Conservation (phyloP, 2,113 vertebrate genomes). For the Bos indicus region DNA sequence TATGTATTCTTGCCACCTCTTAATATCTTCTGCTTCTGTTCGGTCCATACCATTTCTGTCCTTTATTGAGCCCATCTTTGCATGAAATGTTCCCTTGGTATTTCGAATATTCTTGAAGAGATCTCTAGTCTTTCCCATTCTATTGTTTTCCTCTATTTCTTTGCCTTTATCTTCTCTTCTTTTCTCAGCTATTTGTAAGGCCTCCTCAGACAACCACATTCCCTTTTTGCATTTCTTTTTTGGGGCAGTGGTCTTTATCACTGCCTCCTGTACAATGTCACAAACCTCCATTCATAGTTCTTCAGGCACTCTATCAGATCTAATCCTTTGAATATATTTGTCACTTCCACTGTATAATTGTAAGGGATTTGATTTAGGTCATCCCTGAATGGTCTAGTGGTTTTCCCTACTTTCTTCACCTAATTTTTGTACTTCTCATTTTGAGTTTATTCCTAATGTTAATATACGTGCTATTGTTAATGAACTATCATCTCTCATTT, state of each 20-base stretch:
- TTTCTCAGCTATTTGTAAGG: not conserved
- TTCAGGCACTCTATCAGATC: not conserved
- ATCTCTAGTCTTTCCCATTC: not conserved
- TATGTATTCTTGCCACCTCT: no score
- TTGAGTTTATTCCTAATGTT: not conserved
- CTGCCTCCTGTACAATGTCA: not conserved
- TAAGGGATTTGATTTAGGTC: not conserved
- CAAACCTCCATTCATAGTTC: not conserved
- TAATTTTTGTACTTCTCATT: not conserved
- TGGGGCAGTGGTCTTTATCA: not conserved
- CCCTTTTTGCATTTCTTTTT: not conserved
- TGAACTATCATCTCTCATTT: not conserved
- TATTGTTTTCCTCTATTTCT: not conserved
- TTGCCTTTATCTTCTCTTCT: not conserved
- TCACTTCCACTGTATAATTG: not conserved
- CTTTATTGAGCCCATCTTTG: no score
- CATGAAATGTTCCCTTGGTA: no score
- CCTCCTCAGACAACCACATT: not conserved
- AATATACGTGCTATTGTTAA: not conserved
- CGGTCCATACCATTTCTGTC: no score
- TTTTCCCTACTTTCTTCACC: not conserved
- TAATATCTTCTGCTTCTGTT: no score
- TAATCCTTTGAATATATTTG: not conserved
- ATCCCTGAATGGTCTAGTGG: not conserved
- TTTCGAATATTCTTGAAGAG: no score